Evolutionary conservation across 2,797 vertebrate genomes (phyloP).

Genomic region (Gambusia yucatana): DNA sequence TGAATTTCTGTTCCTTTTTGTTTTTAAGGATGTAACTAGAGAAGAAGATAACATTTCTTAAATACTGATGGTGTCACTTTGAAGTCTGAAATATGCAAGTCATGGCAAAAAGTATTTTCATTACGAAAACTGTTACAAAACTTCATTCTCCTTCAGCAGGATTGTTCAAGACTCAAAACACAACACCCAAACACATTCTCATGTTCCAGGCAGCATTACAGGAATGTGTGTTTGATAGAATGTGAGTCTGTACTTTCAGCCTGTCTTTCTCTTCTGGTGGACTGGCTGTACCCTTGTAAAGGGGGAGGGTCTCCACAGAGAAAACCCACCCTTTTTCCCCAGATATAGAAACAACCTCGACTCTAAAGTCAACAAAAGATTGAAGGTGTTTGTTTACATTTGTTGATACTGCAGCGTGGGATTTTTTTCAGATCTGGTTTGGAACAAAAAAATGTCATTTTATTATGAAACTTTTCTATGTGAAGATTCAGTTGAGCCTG

Average conservation of each 20-base stretch:
- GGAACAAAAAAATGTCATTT: background rate
- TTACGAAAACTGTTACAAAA: background rate
- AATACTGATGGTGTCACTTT: conserved; percentile 53
- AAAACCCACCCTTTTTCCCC: conserved; percentile 54
- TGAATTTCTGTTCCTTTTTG: background rate
- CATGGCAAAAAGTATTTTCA: background rate
- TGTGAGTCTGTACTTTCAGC: conserved; percentile 61
- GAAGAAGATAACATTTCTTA: conserved; percentile 1
- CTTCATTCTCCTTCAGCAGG: background rate
- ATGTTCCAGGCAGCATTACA: conserved; percentile 23
- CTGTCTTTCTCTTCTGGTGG: conserved; percentile 56
- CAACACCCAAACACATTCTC: conserved; percentile 23
- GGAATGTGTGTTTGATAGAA: conserved; percentile 49
- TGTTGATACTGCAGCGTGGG: conserved; percentile 19
- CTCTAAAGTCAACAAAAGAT: conserved; percentile 66
- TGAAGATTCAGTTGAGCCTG: background rate
- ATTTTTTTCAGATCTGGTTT: conserved; percentile 1
- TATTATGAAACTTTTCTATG: conserved; percentile 5
- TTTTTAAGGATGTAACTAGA: conserved; percentile 12
- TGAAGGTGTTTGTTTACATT: conserved; percentile 5
- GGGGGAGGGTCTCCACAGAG: conserved; percentile 35
- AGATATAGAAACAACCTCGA: conserved; percentile 57
- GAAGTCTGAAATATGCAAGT: conserved; percentile 31
- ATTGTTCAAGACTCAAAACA: conserved; percentile 32
- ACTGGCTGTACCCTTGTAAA: conserved; percentile 45